Evolutionary conservation across 1,140 invertebrate genomes (phyloP).

Genomic region (Alviniconcha marisindica): DNA sequence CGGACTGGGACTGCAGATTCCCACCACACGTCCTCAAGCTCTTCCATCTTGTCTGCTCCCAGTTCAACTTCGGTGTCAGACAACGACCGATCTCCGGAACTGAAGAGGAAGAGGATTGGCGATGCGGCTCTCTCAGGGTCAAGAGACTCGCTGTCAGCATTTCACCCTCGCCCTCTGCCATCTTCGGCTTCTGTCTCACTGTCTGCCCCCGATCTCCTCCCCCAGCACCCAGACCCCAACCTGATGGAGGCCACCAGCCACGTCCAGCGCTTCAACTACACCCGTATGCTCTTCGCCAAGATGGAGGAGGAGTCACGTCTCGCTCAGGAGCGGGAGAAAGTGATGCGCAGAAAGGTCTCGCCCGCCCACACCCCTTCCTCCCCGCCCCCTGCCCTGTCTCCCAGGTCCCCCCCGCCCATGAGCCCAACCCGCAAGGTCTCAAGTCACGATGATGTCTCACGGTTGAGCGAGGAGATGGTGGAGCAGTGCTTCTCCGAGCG

Average conservation of each 20-base stretch:
- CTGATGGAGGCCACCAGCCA: slow-evolving; percentile 63
- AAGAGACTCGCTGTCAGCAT: background rate
- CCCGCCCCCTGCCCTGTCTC: slow-evolving; percentile 53
- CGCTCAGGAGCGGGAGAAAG: slow-evolving; percentile 69
- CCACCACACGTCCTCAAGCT: background rate
- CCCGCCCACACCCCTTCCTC: slow-evolving; percentile 44
- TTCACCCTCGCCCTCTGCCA: slow-evolving; percentile 7
- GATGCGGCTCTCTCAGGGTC: slow-evolving; percentile 32
- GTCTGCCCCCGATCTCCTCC: slow-evolving; percentile 30
- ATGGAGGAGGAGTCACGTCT: slow-evolving; percentile 79
- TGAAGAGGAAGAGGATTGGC: slow-evolving; percentile 54
- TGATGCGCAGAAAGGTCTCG: slow-evolving; percentile 76
- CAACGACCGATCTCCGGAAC: slow-evolving; percentile 55
- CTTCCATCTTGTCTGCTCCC: background rate
- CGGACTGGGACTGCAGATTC: background rate
- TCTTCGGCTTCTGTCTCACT: background rate
- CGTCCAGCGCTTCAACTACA: slow-evolving; percentile 88
- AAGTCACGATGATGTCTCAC: slow-evolving; percentile 32
- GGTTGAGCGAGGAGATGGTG: background rate
- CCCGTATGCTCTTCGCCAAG: slow-evolving; percentile 94
- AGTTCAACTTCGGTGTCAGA: background rate
- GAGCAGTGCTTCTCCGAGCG: background rate
- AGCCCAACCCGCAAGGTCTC: slow-evolving; percentile 19
- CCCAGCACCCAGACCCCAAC: slow-evolving; percentile 37
- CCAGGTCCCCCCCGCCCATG: slow-evolving; percentile 26